phyloP scores from a whole-genome alignment of 2,888 invertebrate species.

The Halictus ligatus region DNA sequence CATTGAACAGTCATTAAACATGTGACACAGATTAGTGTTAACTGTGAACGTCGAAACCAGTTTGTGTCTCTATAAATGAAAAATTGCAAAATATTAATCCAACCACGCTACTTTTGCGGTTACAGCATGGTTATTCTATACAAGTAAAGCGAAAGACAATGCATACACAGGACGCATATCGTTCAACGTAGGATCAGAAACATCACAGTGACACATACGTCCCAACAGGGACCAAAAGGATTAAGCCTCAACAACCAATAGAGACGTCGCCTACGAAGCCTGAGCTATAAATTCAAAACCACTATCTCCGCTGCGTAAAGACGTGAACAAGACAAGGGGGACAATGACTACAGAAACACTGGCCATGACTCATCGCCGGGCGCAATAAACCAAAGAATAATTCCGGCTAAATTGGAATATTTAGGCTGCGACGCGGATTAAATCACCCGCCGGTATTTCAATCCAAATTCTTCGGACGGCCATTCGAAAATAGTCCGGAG shows the following conservation, averaged over 20 bases:
- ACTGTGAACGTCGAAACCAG: neutral
- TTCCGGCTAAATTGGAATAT: conserved; percentile 34
- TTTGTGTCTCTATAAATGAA: too few species aligned
- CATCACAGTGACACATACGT: neutral
- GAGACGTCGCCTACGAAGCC: neutral
- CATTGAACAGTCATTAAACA: neutral
- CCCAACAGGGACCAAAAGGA: neutral
- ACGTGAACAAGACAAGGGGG: neutral
- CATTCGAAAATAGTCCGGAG: conserved; percentile 34
- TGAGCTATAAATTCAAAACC: neutral
- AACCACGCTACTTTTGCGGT: neutral
- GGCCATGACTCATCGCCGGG: neutral
- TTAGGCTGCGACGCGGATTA: neutral
- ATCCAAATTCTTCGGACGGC: conserved; percentile 33
- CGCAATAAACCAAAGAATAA: neutral
- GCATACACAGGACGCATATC: too few species aligned
- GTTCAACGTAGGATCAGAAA: neutral
- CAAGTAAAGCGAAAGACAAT: neutral
- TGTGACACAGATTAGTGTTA: neutral
- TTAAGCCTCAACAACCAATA: neutral
- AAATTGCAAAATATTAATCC: too few species aligned
- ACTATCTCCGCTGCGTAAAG: neutral
- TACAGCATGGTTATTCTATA: neutral
- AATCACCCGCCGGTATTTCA: conserved; percentile 34
- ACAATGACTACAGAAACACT: conserved; percentile 2